Evolutionary conservation across 2,113 vertebrate species (phyloP).

Genomic region (Poecilia latipinna): DNA sequence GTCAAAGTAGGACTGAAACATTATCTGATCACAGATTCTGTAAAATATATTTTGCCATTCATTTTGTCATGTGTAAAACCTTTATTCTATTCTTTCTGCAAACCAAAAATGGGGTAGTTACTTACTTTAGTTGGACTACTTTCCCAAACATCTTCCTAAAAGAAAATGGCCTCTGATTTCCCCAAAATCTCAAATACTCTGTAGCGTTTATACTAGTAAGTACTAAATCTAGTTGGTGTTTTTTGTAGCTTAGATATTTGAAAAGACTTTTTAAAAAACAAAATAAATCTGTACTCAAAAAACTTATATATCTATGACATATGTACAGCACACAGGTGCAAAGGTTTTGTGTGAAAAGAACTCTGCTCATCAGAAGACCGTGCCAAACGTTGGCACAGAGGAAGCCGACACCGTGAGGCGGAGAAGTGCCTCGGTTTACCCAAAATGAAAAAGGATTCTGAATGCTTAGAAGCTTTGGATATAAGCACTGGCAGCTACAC

Average conservation of each 20-base stretch:
- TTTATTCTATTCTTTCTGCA: too few species aligned
- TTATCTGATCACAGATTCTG: too few species aligned
- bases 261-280: not conserved
- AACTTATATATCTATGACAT: not conserved
- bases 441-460: conserved; percentile 1
- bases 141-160: too few species aligned
- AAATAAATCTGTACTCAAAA: not conserved
- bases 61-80: too few species aligned
- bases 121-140: too few species aligned
- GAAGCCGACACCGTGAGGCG: not conserved
- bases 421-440: not conserved
- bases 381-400: not conserved
- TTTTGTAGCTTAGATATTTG: not conserved
- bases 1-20: too few species aligned
- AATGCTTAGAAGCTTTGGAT: conserved; percentile 1
- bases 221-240: not conserved
- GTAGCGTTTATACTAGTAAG: not conserved
- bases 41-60: too few species aligned
- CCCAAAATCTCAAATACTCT: not conserved
- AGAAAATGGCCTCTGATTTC: too few species aligned
- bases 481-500: not conserved
- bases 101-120: too few species aligned
- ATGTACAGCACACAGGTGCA: not conserved
- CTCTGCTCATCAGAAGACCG: not conserved
- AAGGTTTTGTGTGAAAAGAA: not conserved